phyloP scores from a whole-genome alignment of 2,888 invertebrate genomes.

The Agonopterix arenella region DNA sequence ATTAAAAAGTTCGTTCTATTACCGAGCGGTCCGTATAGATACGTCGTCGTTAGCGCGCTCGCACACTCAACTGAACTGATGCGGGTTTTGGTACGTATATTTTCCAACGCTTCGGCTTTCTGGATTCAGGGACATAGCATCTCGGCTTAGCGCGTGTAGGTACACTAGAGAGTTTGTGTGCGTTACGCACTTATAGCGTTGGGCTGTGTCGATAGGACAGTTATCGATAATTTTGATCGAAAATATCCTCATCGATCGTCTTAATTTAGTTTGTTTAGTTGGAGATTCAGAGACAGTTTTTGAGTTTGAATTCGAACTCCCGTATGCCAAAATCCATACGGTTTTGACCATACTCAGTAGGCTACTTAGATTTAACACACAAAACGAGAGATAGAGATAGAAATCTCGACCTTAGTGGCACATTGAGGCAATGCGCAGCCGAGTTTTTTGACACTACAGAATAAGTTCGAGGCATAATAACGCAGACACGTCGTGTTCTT shows the following conservation, averaged over 20 bases:
- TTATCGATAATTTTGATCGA: not conserved
- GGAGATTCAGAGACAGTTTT: not conserved
- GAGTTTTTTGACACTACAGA: no score
- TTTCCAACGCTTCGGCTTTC: slow-evolving; percentile 49
- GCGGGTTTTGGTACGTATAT: slow-evolving; percentile 42
- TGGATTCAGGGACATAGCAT: slow-evolving; percentile 22
- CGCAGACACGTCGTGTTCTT: no score
- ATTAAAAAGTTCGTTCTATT: slow-evolving; percentile 11
- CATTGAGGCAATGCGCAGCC: no score
- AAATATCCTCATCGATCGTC: not conserved
- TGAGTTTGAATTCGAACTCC: no score
- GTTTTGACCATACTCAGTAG: no score
- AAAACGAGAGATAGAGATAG: no score
- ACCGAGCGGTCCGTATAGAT: slow-evolving; percentile 41
- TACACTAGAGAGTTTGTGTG: slow-evolving; percentile 8
- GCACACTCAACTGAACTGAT: slow-evolving; percentile 51
- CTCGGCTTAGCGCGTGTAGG: slow-evolving; percentile 7
- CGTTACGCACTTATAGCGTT: slow-evolving; percentile 5
- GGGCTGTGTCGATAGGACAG: not conserved
- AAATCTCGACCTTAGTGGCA: no score
- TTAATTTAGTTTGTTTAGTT: not conserved
- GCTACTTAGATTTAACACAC: no score
- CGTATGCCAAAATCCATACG: no score
- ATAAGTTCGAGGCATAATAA: no score
- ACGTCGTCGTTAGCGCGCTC: slow-evolving; percentile 42